phyloP scores from a whole-genome alignment of 1,140 invertebrate genomes.

The Papilio glaucus region DNA sequence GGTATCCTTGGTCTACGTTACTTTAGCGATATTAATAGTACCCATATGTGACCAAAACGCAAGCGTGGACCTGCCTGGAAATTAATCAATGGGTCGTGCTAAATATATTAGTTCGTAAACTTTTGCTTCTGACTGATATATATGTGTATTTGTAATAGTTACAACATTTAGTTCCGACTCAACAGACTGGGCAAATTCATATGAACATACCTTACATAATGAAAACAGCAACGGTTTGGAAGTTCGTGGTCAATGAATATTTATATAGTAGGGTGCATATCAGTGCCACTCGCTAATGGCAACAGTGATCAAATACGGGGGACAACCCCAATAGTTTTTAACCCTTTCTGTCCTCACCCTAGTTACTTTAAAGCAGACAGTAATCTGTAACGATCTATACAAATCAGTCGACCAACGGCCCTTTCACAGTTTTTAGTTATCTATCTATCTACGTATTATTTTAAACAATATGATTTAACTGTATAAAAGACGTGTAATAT shows the following conservation, averaged over 20 bases:
- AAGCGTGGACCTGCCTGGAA: not conserved
- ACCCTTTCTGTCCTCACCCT: constrained; percentile 70
- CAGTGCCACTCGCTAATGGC: constrained; percentile 43
- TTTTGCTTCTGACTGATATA: no score
- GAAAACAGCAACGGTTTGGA: constrained; percentile 39
- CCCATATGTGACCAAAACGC: not conserved
- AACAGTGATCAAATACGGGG: constrained; percentile 52
- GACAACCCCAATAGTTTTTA: constrained; percentile 61
- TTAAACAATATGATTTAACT: not conserved
- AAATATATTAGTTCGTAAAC: not conserved
- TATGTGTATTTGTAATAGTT: no score
- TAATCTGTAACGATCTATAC: constrained; percentile 41
- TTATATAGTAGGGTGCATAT: constrained; percentile 31
- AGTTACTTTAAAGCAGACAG: constrained; percentile 55
- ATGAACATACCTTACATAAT: constrained; percentile 13
- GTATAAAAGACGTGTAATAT: not conserved
- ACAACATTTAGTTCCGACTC: no score
- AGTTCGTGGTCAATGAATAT: constrained; percentile 35
- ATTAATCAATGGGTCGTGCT: not conserved
- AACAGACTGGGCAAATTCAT: not conserved
- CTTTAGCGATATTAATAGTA: not conserved
- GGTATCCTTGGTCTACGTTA: not conserved
- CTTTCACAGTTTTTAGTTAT: constrained; percentile 38
- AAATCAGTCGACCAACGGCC: constrained; percentile 33
- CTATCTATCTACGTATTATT: not conserved